These are phyloP conservation scores for Magallana nippona DNA, from an alignment of 2,888 invertebrate species.

Conservation along the genomic window DNA sequence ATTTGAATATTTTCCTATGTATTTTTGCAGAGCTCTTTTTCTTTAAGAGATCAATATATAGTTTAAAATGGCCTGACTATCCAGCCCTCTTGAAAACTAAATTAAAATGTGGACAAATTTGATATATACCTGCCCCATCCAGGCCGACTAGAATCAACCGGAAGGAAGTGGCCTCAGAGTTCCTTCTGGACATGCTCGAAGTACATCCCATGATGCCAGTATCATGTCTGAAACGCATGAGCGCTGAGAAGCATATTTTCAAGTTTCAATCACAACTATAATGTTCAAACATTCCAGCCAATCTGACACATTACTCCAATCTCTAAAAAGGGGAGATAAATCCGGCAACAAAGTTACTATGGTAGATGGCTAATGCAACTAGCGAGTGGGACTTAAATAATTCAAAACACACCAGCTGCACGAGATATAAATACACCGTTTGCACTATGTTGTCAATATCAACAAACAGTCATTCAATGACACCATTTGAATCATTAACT, in stretches of 20 bases:
- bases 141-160: conserved; percentile 41
- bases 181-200: conserved; percentile 32
- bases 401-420: neutral
- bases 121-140: conserved; percentile 38
- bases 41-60: too few species aligned
- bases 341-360: too few species aligned
- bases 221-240: neutral
- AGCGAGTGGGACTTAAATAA: neutral
- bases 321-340: too few species aligned
- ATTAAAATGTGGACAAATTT: too few species aligned
- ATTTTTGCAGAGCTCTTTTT: too few species aligned
- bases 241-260: neutral
- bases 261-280: neutral
- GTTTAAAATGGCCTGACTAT: too few species aligned
- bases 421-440: neutral
- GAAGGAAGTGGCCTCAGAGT: conserved; percentile 34
- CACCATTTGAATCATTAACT: neutral
- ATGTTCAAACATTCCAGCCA: neutral
- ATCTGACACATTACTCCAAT: neutral
- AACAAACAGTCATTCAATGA: neutral
- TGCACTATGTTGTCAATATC: neutral
- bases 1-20: too few species aligned
- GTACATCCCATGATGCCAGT: conserved; percentile 39
- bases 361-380: too few species aligned
- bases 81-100: too few species aligned